phyloP scores from a whole-genome alignment of 2,113 vertebrate species.

The Aldabrachelys gigantea region DNA sequence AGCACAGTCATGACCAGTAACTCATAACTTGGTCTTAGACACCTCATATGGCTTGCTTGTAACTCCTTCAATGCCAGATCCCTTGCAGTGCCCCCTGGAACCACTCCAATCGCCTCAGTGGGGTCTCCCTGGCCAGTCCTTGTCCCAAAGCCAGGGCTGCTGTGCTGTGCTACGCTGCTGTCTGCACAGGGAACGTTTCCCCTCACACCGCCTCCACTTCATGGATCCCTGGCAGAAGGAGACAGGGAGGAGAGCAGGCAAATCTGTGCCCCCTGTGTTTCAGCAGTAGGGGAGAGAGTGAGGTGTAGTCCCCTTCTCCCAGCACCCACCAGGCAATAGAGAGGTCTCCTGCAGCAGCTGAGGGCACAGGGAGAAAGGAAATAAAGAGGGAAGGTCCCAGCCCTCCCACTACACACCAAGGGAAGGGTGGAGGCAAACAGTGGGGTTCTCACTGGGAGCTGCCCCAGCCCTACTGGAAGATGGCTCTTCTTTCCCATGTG shows the following conservation, averaged over 20 bases:
- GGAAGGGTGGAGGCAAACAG: background rate
- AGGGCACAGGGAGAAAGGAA: background rate
- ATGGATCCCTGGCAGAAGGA: background rate
- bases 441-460: accelerated
- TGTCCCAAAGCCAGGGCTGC: accelerated
- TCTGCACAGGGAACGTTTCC: background rate
- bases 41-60: no score
- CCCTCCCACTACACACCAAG: accelerated
- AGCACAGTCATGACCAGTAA: no score
- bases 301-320: background rate
- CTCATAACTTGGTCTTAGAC: no score
- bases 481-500: background rate
- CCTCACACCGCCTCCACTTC: accelerated
- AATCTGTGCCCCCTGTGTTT: background rate
- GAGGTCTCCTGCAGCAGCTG: background rate
- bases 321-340: background rate
- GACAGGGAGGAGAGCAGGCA: background rate
- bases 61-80: background rate
- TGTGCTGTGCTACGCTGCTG: accelerated
- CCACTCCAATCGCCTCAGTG: background rate
- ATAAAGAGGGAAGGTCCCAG: background rate
- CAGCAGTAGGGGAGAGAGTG: background rate
- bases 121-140: background rate
- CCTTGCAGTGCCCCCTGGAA: background rate
- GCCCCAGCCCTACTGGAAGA: background rate